These are phyloP conservation scores for Suncus etruscus DNA, from an alignment of 2,113 vertebrate species.

Conservation along the genomic window DNA sequence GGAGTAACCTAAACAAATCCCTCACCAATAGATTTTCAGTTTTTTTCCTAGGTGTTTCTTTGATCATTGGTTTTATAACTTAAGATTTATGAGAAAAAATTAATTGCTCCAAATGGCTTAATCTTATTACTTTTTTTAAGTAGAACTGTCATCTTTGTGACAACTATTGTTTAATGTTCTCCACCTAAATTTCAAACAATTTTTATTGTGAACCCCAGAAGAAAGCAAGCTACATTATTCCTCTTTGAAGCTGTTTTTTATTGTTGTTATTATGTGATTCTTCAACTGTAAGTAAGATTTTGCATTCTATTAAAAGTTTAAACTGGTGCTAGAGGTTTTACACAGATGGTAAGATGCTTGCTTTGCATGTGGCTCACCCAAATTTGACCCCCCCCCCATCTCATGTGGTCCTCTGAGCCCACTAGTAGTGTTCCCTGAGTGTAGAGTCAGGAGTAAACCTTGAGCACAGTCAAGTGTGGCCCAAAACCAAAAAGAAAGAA, in stretches of 20 bases:
- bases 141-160: background rate
- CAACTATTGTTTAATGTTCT: background rate
- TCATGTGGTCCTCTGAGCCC: no score
- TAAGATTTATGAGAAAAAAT: conserved; percentile 38
- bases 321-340: no score
- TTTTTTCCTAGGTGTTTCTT: background rate
- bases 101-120: background rate
- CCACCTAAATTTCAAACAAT: no score
- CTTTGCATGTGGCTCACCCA: no score
- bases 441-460: no score
- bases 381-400: no score
- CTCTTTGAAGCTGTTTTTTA: background rate
- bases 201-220: background rate
- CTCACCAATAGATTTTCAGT: background rate
- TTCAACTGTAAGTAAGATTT: background rate
- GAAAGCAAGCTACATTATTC: background rate
- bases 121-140: background rate
- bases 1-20: background rate
- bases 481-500: no score
- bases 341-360: no score
- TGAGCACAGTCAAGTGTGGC: no score
- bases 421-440: no score
- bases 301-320: conserved; percentile 28
- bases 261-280: background rate
- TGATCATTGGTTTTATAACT: conserved; percentile 4